phyloP scores from a whole-genome alignment of 2,888 invertebrate genomes.

The Trichopria drosophilae region DNA sequence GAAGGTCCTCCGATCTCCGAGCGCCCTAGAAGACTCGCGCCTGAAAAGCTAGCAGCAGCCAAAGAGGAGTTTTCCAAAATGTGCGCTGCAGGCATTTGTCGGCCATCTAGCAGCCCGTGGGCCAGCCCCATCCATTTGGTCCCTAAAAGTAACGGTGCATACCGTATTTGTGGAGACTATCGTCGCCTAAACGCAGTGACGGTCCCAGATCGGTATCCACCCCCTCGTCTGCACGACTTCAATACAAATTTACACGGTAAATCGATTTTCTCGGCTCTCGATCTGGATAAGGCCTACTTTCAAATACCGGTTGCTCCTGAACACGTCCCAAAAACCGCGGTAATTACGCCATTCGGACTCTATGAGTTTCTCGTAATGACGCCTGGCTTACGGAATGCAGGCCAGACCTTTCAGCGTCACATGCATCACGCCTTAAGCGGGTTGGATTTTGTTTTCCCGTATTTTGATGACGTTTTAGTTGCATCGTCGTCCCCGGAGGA shows the following conservation, averaged over 20 bases:
- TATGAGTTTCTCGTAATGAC: conserved; percentile 23
- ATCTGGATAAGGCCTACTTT: too few species aligned
- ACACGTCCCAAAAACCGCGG: conserved; percentile 12
- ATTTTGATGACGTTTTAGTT: conserved; percentile 49
- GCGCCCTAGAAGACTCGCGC: not conserved
- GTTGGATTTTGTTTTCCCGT: conserved; percentile 45
- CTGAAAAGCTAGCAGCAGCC: not conserved
- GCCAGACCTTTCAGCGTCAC: conserved; percentile 44
- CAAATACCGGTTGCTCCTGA: conserved; percentile 10
- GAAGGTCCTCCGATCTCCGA: too few species aligned
- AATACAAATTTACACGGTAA: too few species aligned
- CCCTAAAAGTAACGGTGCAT: too few species aligned
- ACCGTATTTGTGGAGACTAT: too few species aligned
- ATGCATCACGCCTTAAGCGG: conserved; percentile 45
- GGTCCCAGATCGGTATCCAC: too few species aligned
- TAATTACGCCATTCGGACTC: conserved; percentile 13
- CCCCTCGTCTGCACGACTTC: not conserved
- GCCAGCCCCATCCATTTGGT: too few species aligned
- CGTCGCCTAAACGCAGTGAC: too few species aligned
- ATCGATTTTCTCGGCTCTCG: too few species aligned
- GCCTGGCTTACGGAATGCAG: conserved; percentile 38
- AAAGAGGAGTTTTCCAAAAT: not conserved
- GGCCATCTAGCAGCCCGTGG: too few species aligned
- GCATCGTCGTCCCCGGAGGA: conserved; percentile 12
- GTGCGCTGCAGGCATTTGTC: too few species aligned